These are phyloP conservation scores for Tetheella fluctuosa DNA, from an alignment of 2,888 invertebrate species.

Conservation along the genomic window DNA sequence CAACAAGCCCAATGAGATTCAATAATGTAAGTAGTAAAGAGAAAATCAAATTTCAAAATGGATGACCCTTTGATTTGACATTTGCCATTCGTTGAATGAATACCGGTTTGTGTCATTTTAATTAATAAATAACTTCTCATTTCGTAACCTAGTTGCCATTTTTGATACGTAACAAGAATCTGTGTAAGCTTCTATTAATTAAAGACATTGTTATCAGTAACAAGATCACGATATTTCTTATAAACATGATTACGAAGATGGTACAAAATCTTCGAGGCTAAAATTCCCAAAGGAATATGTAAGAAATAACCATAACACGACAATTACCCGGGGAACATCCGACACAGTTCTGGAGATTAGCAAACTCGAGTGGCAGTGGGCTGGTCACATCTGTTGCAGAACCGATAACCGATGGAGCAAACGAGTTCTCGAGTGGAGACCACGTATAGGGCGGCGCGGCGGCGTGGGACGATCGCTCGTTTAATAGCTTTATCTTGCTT, in stretches of 20 bases:
- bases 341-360: constrained; percentile 5
- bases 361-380: constrained; percentile 8
- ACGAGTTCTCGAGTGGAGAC: constrained; percentile 15
- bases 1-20: background rate
- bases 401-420: constrained; percentile 13
- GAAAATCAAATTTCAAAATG: background rate
- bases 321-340: constrained; percentile 1
- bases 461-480: constrained; percentile 5
- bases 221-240: too few relatives aligned
- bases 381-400: constrained; percentile 10
- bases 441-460: constrained; percentile 9
- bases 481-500: constrained; percentile 4
- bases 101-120: background rate
- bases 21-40: background rate
- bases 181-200: background rate
- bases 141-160: background rate
- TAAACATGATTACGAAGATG: background rate
- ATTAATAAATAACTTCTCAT: constrained; percentile 3
- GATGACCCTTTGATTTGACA: background rate
- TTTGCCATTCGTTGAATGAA: constrained; percentile 1
- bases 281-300: background rate
- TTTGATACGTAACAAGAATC: background rate
- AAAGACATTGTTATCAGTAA: too few relatives aligned
- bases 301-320: background rate
- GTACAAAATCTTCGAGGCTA: background rate